These are phyloP conservation scores for Danio albolineatus DNA, from an alignment of 2,797 vertebrate species.

Conservation along the genomic window DNA sequence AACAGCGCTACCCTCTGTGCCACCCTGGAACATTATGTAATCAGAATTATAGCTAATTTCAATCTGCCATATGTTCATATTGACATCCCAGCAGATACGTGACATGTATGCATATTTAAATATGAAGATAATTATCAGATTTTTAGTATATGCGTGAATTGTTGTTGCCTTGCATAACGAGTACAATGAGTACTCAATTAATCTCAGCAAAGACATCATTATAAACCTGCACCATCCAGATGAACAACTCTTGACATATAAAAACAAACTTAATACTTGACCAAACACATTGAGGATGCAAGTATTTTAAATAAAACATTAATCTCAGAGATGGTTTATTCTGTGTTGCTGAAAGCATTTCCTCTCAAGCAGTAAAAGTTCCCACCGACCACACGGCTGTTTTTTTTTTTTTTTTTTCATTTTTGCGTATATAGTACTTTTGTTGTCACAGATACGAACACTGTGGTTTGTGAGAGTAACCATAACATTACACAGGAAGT, in stretches of 20 bases:
- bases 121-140: neutral
- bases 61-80: too few species aligned
- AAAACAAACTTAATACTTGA: constrained; percentile 1
- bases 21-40: too few species aligned
- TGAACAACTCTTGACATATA: neutral
- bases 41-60: too few species aligned
- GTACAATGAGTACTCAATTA: neutral
- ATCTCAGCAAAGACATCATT: neutral
- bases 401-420: neutral
- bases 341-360: neutral
- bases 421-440: constrained; percentile 5
- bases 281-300: neutral
- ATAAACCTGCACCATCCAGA: too few species aligned
- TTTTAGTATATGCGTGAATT: neutral
- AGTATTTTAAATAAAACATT: neutral
- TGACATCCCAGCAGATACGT: neutral
- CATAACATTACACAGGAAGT: constrained; percentile 60
- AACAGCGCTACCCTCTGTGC: too few species aligned
- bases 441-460: constrained; percentile 21
- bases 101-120: neutral
- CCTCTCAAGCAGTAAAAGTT: neutral
- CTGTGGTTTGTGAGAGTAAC: constrained; percentile 47
- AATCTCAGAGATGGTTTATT: neutral
- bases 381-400: neutral
- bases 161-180: neutral